phyloP scores from a whole-genome alignment of 2,888 invertebrate species.

The Eristalinus sepulchralis region DNA sequence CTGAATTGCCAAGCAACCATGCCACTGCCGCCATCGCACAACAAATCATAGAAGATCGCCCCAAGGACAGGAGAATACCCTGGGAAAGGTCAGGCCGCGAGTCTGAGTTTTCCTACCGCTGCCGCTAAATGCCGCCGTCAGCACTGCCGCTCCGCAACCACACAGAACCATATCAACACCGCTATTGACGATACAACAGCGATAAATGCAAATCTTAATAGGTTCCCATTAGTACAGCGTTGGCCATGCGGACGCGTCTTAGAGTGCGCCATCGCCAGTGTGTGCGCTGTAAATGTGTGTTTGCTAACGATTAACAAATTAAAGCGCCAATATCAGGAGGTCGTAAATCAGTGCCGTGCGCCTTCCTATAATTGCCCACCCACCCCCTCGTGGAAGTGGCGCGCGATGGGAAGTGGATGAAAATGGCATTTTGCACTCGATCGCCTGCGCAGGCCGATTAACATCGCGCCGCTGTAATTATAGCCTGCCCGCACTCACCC shows the following conservation, averaged over 20 bases:
- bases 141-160: background rate
- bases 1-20: slow-evolving; percentile 36
- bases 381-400: background rate
- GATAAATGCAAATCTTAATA: slow-evolving; percentile 63
- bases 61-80: slow-evolving; percentile 59
- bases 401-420: slow-evolving; percentile 31
- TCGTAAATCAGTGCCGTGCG: slow-evolving; percentile 62
- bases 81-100: slow-evolving; percentile 63
- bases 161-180: slow-evolving; percentile 41
- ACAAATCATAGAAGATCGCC: slow-evolving; percentile 66
- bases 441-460: slow-evolving; percentile 61
- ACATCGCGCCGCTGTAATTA: slow-evolving; percentile 58
- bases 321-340: slow-evolving; percentile 65
- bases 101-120: slow-evolving; percentile 35
- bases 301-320: slow-evolving; percentile 62
- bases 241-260: background rate
- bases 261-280: background rate
- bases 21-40: slow-evolving; percentile 22
- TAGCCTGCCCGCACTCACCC: slow-evolving; percentile 40
- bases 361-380: slow-evolving; percentile 47
- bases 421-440: slow-evolving; percentile 65
- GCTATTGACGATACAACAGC: slow-evolving; percentile 28
- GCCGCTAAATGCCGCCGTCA: slow-evolving; percentile 24
- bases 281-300: slow-evolving; percentile 21
- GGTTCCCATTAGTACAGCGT: slow-evolving; percentile 39